These are phyloP conservation scores for Gymnarchus niloticus DNA, from an alignment of 2,113 vertebrate species.

Conservation along the genomic window DNA sequence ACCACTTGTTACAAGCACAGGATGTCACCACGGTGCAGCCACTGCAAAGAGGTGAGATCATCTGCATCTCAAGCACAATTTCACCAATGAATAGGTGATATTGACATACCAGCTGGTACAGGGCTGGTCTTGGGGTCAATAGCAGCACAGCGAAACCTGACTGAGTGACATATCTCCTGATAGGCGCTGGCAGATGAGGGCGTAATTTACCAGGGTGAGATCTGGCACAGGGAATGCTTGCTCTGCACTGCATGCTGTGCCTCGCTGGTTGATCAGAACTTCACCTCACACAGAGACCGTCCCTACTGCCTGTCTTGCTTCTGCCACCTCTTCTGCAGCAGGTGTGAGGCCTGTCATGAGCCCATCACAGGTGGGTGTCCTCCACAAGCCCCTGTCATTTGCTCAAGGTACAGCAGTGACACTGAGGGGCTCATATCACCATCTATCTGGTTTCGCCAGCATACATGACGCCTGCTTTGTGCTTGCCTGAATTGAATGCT, in stretches of 20 bases:
- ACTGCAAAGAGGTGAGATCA: conserved; percentile 80
- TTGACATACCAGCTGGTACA: not conserved
- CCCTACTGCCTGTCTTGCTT: conserved; percentile 91
- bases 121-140: not conserved
- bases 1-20: conserved; percentile 87
- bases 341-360: conserved; percentile 81
- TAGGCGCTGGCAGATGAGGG: conserved; percentile 91
- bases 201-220: conserved; percentile 85
- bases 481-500: not conserved
- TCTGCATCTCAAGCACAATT: not conserved
- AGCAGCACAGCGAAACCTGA: not conserved
- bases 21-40: conserved; percentile 82
- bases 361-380: conserved; percentile 85
- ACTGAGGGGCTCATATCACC: too few relatives aligned
- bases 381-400: not conserved
- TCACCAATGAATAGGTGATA: not conserved
- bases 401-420: not conserved
- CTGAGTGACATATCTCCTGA: conserved; percentile 34
- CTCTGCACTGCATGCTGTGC: conserved; percentile 79
- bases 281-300: conserved; percentile 88
- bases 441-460: not conserved
- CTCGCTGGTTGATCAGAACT: conserved; percentile 83
- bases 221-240: conserved; percentile 94
- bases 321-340: conserved; percentile 87
- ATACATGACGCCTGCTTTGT: not conserved